These are phyloP conservation scores for Daphoenositta chrysoptera DNA, from an alignment of 2,113 vertebrate species.

Conservation along the genomic window DNA sequence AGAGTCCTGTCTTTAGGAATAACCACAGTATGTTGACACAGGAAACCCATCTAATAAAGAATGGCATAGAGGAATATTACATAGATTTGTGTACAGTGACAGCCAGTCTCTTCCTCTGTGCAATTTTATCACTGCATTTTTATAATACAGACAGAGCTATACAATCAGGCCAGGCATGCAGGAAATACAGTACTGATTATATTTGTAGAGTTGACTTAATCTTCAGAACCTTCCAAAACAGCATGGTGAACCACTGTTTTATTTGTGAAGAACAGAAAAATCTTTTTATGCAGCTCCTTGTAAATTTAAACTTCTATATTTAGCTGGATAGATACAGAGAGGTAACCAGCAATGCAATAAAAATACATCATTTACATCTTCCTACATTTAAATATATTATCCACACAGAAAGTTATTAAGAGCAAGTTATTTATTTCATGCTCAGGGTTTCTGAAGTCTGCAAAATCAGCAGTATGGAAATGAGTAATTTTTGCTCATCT, in stretches of 20 bases:
- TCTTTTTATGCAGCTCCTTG: conserved; percentile 21
- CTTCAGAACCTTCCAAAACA: conserved; percentile 47
- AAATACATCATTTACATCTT: conserved; percentile 65
- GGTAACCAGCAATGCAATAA: conserved; percentile 61
- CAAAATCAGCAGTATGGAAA: conserved; percentile 77
- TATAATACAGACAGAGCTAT: conserved; percentile 28
- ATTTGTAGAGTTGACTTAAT: conserved; percentile 45
- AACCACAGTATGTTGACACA: conserved; percentile 42
- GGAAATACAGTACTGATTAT: conserved; percentile 55
- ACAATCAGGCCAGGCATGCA: background rate
- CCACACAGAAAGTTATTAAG: conserved; percentile 73
- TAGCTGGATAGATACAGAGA: conserved; percentile 54
- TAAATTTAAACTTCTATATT: conserved; percentile 49
- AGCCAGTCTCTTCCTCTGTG: conserved; percentile 45
- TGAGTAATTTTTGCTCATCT: conserved; percentile 71
- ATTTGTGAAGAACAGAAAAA: conserved; percentile 23
- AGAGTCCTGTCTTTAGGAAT: conserved; percentile 44
- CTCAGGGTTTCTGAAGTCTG: conserved; percentile 72
- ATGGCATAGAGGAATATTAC: conserved; percentile 47
- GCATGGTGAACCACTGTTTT: conserved; percentile 32
- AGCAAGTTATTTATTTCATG: conserved; percentile 74
- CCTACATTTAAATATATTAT: conserved; percentile 73
- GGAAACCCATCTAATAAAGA: conserved; percentile 62
- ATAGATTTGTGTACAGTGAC: conserved; percentile 30
- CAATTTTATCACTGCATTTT: conserved; percentile 55